Base-by-base conservation (phyloP, 2,797 vertebrate genomes). In the Falco columbarius region DNA sequence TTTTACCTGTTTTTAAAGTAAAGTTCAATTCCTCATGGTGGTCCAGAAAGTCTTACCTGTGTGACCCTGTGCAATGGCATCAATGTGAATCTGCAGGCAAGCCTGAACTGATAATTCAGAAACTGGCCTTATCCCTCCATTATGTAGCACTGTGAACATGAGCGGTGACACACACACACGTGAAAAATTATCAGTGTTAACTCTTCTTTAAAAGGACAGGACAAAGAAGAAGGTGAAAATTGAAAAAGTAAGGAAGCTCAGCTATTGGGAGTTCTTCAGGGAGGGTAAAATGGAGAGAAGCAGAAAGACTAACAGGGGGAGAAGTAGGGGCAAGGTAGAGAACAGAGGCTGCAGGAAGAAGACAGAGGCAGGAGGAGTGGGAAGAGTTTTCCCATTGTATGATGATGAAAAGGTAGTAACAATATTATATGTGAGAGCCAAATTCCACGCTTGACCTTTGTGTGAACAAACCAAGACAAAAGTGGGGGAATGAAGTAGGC, bases 1-100 rank as follows among this genome's bases (percentile, higher is more conserved):
- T 80, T 83, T 94, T 92, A 65, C 40, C 74, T 74, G 3, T 68
- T 93, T 90, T 74, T 81, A 68, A 94, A 94, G 89, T 86, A 83
- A 85, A 90, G 80, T 90, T 61, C 59, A 81, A 1, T 82, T 95
- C 34, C 36, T 93, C 0, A 0, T 77, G 52, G 34, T 87, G 27
- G 29, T 92, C 85, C 76, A 79, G 71, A 74, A 77, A 62, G 40
- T 40, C 55, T 89, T 87, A 63, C 0, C 0, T 49, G 10, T 89
- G 68, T 86, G 93, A 86, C 75, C 89, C 74, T 74, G 51, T 89
- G 54, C 65, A 77, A 10, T 95, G 84, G 49, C 68, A 94, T 86
- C 70, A 71, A 13, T 75, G 76, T 93, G 76, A 85, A 81, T 54
- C 74, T 93, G 83, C 74, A 87, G 83, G 65, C 77, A 92, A 92